Percentiles rank a stretch among this genome's conserved stretches.
These are phyloP conservation scores for Sitophilus oryzae DNA, from an alignment of 1,140 invertebrate genomes.

Conservation along the genomic window DNA sequence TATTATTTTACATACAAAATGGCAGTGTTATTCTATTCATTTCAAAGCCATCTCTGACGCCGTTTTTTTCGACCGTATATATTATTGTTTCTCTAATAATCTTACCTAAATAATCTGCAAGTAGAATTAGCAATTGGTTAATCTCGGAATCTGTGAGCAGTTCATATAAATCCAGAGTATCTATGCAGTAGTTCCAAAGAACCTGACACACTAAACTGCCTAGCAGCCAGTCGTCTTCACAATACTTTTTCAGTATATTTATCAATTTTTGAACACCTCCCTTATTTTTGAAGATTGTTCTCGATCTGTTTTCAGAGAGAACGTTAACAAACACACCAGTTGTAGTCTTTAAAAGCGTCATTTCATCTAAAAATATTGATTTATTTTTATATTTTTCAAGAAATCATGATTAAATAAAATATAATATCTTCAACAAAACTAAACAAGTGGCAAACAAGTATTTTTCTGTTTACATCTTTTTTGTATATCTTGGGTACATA, in stretches of 20 bases:
- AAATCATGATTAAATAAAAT: too few species aligned
- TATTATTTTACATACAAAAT: too few species aligned
- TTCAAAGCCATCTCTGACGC: too few species aligned
- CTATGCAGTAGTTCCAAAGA: conserved; percentile 67
- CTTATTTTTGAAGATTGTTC: conserved; percentile 47
- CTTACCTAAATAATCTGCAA: conserved; percentile 54
- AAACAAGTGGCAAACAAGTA: too few species aligned
- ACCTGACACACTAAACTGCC: conserved; percentile 58
- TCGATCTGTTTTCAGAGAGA: conserved; percentile 57
- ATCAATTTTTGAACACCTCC: conserved; percentile 49
- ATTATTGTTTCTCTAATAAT: too few species aligned
- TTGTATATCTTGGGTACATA: too few species aligned
- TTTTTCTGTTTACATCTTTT: too few species aligned
- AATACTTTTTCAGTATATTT: conserved; percentile 50
- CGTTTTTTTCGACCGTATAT: too few species aligned
- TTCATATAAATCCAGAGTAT: conserved; percentile 47
- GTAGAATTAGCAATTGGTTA: conserved; percentile 49
- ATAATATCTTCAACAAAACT: too few species aligned
- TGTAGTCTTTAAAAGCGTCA: conserved; percentile 55
- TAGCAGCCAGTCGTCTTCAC: conserved; percentile 56
- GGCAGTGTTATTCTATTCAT: too few species aligned
- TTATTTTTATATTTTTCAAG: not conserved
- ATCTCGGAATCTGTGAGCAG: conserved; percentile 50
- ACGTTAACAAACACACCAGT: conserved; percentile 65
- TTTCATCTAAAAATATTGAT: conserved; percentile 46